Evolutionary conservation across 1,140 invertebrate genomes (phyloP), one percentile per base, ranked within the genome.

Genomic region (Heliconius himera): DNA sequence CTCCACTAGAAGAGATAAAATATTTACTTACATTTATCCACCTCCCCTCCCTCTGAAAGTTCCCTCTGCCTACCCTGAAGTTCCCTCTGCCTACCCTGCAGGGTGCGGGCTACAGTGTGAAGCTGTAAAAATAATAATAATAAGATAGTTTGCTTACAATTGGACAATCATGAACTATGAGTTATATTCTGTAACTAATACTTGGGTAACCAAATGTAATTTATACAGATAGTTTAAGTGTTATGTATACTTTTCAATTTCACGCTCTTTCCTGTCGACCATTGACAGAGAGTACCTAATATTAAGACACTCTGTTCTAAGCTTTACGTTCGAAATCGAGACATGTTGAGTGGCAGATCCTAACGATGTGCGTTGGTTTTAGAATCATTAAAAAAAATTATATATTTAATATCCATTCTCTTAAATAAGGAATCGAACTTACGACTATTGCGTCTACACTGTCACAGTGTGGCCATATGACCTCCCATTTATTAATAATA

Each of bases 121-220:
- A 33, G 5, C 33, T 33, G 4, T 6, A 6, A 5, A 5, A 2
- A 60, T 22, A 22, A 5, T 33, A 2, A 60, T 22, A 22, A 60
- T 60, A 22, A 60, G 54, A 60, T 60, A 22, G n/a, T 60, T 60
- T 22, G 54, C n/a, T n/a, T 60, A 60, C n/a, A 60, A 22, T 60
- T 22, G n/a, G n/a, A 60, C 54, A 60, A 60, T 60, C 8, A n/a
- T 60, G 54, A 5, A 26, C 54, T 60, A 26, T 60, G 54, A 60
- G 9, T n/a, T 60, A 20, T 60, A 26, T 60, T 60, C 54, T 60
- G n/a, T 60, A 3, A 60, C 54, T 60, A 60, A 26, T 60, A 60
- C 8, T 60, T 22, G 3, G 2, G 56, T 60, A n/a, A 60, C n/a
- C 9, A 26, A 22, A 9, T 9, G n/a, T 22, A n/a, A 54, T 54